These are phyloP conservation scores for Bergia puertoricense DNA, from an alignment of 92 coral and sea anemone species.

Conservation along the genomic window DNA sequence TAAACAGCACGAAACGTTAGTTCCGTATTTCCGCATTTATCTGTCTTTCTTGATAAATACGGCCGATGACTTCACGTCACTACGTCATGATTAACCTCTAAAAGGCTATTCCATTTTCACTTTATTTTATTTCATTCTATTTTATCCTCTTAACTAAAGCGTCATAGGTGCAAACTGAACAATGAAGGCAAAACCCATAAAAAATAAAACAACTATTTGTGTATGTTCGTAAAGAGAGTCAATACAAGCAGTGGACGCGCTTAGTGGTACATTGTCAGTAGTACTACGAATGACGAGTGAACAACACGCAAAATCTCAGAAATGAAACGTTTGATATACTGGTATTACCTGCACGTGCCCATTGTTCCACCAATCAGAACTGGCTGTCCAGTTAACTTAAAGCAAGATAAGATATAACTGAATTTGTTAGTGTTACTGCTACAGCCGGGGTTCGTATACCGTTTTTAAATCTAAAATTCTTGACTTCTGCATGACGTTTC, in stretches of 20 bases:
- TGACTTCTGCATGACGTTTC: no score
- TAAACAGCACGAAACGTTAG: no score
- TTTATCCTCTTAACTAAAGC: no score
- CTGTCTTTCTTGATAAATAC: no score
- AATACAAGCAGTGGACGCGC: background rate
- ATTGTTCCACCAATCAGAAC: conserved; percentile 99
- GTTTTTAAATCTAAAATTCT: background rate
- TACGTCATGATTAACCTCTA: no score
- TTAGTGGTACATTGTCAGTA: background rate
- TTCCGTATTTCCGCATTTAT: no score
- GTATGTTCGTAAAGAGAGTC: background rate
- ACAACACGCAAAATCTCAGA: background rate
- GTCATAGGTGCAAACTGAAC: no score
- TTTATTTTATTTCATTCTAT: background rate
- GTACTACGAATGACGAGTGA: no score
- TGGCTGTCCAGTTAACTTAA: conserved; percentile 94
- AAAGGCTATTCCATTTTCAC: background rate
- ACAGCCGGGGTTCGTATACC: background rate
- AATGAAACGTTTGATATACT: background rate
- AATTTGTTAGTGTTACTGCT: background rate
- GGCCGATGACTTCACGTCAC: background rate
- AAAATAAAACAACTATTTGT: no score
- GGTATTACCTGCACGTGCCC: conserved; percentile 95
- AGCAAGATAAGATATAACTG: background rate
- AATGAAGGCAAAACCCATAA: no score